These are phyloP conservation scores for Ditula angustiorana DNA, from an alignment of 2,888 invertebrate species.

Conservation along the genomic window DNA sequence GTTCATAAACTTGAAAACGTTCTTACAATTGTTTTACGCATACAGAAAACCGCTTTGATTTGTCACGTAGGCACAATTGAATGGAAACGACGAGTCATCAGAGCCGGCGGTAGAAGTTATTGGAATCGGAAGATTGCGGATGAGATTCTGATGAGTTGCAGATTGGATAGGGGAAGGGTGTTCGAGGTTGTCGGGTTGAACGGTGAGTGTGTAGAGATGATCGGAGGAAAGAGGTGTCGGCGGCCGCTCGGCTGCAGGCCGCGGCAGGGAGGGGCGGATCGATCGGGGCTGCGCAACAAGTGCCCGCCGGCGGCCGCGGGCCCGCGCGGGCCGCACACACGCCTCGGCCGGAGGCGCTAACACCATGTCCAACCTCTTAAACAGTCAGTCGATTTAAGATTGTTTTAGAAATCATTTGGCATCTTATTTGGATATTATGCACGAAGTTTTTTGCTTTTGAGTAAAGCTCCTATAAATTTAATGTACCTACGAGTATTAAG, in stretches of 20 bases:
- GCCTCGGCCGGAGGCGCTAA: constrained; percentile 23
- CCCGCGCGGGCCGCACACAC: constrained; percentile 39
- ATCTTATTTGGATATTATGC: too few species aligned
- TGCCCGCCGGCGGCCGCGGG: constrained; percentile 52
- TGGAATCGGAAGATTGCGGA: constrained; percentile 37
- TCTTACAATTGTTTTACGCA: constrained; percentile 26
- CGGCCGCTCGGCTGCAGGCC: constrained; percentile 39
- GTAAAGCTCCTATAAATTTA: too few species aligned
- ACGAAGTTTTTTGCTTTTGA: too few species aligned
- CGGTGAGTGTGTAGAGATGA: constrained; percentile 26
- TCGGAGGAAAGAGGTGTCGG: constrained; percentile 39
- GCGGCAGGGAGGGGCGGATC: constrained; percentile 54
- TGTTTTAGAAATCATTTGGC: background rate
- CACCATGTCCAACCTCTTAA: constrained; percentile 24
- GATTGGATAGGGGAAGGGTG: constrained; percentile 34
- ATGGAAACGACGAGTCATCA: constrained; percentile 21
- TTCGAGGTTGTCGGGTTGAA: constrained; percentile 23
- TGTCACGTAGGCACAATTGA: constrained; percentile 19
- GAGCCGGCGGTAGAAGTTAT: constrained; percentile 6
- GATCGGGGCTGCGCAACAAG: constrained; percentile 81
- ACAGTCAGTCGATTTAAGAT: background rate
- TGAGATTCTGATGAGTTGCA: constrained; percentile 35
- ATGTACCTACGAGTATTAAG: too few species aligned
- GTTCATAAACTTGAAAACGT: constrained; percentile 20
- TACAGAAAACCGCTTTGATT: constrained; percentile 14